Evolutionary conservation across 2,888 invertebrate species (phyloP).

Genomic region (Busseola fusca): DNA sequence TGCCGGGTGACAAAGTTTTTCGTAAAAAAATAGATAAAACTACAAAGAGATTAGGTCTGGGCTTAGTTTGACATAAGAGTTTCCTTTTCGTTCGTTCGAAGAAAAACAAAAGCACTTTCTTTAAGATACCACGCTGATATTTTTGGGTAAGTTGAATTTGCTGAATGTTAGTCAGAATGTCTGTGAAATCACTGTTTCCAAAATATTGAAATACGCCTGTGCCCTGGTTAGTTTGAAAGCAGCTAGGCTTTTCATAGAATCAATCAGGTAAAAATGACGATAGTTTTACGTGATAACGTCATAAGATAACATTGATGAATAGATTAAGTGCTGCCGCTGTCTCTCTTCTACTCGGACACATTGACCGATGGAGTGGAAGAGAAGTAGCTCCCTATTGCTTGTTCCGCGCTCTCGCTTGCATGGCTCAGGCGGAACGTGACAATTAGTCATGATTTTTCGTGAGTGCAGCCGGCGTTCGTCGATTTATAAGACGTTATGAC

Average conservation of each 20-base stretch:
- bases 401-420: too few species aligned
- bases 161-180: neutral
- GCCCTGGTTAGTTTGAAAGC: neutral
- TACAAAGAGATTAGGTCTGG: conserved; percentile 39
- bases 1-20: conserved; percentile 47
- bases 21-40: conserved; percentile 50
- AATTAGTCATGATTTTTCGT: too few species aligned
- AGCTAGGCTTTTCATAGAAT: neutral
- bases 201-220: neutral
- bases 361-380: too few species aligned
- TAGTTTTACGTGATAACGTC: too few species aligned
- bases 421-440: too few species aligned
- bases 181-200: neutral
- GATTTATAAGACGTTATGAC: too few species aligned
- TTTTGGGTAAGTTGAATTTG: neutral
- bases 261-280: too few species aligned
- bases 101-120: neutral
- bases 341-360: too few species aligned
- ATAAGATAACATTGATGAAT: too few species aligned
- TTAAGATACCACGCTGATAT: neutral
- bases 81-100: neutral
- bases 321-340: too few species aligned
- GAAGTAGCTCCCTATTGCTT: too few species aligned
- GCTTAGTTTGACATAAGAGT: conserved; percentile 15
- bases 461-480: too few species aligned